Evolutionary conservation across 2,113 vertebrate species (phyloP), one percentile per base, ranked within the genome.

Genomic region (Phodopus roborovskii): DNA sequence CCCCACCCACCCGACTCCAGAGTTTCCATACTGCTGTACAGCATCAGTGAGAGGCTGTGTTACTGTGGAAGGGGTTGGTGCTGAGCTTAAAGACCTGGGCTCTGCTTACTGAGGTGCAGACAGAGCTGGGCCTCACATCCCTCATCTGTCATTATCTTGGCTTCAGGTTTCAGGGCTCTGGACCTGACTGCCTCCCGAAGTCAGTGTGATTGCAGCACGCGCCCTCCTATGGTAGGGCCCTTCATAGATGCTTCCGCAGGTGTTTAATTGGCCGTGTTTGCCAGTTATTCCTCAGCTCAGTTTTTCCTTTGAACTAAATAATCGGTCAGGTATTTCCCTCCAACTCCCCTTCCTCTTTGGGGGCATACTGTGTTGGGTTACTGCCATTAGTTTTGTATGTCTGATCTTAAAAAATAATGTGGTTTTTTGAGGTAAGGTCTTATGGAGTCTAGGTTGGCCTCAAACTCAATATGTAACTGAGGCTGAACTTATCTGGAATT

Each of bases 361-460:
- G 78, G 53, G 10, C 16, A 60, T 58, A 33, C 48, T 84, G 0
- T 74, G 50, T 92, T 88, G 85, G 75, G 48, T 86, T 77, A 78
- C 56, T 94, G 60, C 66, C 70, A 70, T 88, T 85, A 16, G 48
- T 79, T 94, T 90, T 95, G 30, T 42, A 33, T 56, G 28, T 73
- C 60, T 94, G 66, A 39, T 94, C 56, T 79, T 88, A 19, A 78
- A 78, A 79, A 30, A 36, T 19, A 30, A 33, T 50, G 7, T 13
- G 15, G 24, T 19, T 62, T 64, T 88, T 73, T 87, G 33, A 84
- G 26, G 42, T 45, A 84, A 45, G 82, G 60, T 64, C 16, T 64
- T 39, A 11, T 84, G 58, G 64, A 45, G 60, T 26, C 60, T 64
- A 45, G 16, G 58, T 33, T 85, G 16, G 26, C 24, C 60, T 66